These are phyloP conservation scores for Andricus curvator DNA, from an alignment of 2,888 invertebrate genomes.

Conservation along the genomic window DNA sequence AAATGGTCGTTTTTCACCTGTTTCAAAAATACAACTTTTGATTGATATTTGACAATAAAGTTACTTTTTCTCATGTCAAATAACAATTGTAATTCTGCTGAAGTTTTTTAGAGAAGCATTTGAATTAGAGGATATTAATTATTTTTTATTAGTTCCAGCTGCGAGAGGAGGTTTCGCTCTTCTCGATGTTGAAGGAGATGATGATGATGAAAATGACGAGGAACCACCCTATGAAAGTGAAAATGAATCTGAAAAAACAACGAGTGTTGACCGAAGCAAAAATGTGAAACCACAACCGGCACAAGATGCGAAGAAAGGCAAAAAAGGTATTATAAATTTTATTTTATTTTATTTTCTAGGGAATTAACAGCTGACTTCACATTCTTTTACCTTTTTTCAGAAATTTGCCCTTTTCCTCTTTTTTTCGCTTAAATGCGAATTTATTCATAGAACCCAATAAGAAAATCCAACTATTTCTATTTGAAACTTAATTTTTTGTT, in stretches of 20 bases:
- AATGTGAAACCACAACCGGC: slow-evolving; percentile 74
- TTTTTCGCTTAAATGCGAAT: too few species aligned
- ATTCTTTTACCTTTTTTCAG: too few species aligned
- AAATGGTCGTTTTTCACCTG: too few species aligned
- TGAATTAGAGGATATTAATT: slow-evolving; percentile 1
- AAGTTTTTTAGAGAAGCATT: background rate
- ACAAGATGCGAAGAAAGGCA: slow-evolving; percentile 82
- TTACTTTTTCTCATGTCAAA: too few species aligned
- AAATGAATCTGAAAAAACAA: slow-evolving; percentile 77
- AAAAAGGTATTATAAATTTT: slow-evolving; percentile 79
- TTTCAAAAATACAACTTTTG: too few species aligned
- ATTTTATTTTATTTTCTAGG: background rate
- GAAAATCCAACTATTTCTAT: too few species aligned
- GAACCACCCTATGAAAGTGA: slow-evolving; percentile 63
- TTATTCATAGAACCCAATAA: too few species aligned
- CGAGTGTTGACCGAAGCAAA: slow-evolving; percentile 77
- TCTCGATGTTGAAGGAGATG: slow-evolving; percentile 82
- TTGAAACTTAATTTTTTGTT: too few species aligned
- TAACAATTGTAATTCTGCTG: too few species aligned
- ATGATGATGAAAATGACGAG: slow-evolving; percentile 75
- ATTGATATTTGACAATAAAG: too few species aligned
- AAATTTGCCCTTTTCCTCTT: too few species aligned
- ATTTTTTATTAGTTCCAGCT: slow-evolving; percentile 43
- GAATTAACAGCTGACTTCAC: background rate
- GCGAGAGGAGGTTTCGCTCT: slow-evolving; percentile 83